Percentiles rank a stretch among this genome's conserved stretches.
Evolutionary conservation across 2,888 invertebrate species (phyloP).

Genomic region (Zeuzera pyrina): DNA sequence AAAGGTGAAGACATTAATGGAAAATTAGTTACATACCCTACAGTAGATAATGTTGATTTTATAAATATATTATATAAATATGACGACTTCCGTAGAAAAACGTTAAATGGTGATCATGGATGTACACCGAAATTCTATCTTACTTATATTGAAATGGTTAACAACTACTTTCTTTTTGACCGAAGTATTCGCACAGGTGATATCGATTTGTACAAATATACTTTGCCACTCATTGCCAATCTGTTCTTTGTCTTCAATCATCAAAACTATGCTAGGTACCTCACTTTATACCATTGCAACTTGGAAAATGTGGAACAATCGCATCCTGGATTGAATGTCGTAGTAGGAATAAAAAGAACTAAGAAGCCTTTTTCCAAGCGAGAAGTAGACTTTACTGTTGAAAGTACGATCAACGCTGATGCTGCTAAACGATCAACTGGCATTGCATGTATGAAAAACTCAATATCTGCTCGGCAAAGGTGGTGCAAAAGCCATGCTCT

Average conservation of each 20-base stretch:
- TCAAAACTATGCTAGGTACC: constrained; percentile 11
- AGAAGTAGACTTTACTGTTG: constrained; percentile 20
- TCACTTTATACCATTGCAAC: constrained; percentile 8
- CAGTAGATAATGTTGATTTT: constrained; percentile 11
- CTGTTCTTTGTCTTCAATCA: constrained; percentile 10
- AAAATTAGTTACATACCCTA: constrained; percentile 12
- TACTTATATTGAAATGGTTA: constrained; percentile 11
- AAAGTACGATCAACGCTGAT: constrained; percentile 24
- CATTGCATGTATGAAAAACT: constrained; percentile 17
- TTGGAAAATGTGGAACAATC: constrained; percentile 12
- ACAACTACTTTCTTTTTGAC: constrained; percentile 11
- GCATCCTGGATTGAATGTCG: constrained; percentile 12
- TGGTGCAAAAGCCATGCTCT: too few species aligned
- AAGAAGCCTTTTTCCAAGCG: constrained; percentile 20
- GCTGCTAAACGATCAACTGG: constrained; percentile 19
- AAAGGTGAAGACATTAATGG: constrained; percentile 10
- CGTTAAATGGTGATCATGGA: constrained; percentile 12
- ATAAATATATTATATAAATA: constrained; percentile 6
- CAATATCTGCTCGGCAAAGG: constrained; percentile 23
- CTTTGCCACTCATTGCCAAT: constrained; percentile 6
- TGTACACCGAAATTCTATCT: constrained; percentile 10
- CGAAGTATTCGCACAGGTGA: constrained; percentile 12
- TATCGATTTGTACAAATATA: constrained; percentile 11
- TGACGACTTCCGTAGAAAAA: constrained; percentile 6
- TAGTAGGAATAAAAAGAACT: constrained; percentile 16